Evolutionary conservation across 2,797 vertebrate species (phyloP).

Genomic region (Heliangelus exortis): DNA sequence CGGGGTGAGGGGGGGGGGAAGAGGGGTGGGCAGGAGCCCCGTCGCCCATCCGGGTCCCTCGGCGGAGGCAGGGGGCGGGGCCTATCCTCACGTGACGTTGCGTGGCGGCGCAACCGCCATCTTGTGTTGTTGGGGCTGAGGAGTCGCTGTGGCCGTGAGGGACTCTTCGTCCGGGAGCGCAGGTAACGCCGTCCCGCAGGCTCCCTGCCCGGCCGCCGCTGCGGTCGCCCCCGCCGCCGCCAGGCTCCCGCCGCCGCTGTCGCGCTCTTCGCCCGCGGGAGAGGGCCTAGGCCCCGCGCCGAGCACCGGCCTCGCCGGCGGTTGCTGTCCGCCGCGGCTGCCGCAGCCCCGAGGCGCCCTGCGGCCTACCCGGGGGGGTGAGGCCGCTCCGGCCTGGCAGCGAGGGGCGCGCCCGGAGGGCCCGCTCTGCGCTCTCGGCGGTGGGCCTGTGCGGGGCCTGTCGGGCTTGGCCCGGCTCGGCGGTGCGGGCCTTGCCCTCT

Average conservation of each 20-base stretch:
- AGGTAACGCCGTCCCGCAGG: constrained; percentile 68
- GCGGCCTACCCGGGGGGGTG: constrained; percentile 20
- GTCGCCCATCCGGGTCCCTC: constrained; percentile 12
- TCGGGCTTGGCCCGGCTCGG: background rate
- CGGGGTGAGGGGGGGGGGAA: too few species aligned
- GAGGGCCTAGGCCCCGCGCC: constrained; percentile 17
- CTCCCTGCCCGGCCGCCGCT: background rate
- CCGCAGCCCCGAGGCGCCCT: constrained; percentile 44
- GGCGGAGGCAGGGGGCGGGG: background rate
- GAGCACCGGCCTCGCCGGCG: constrained; percentile 21
- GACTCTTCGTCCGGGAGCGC: constrained; percentile 76
- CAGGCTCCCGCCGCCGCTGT: background rate
- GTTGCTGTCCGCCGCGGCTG: background rate
- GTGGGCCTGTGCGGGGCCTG: background rate
- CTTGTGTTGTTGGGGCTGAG: constrained; percentile 84
- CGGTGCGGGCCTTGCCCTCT: background rate
- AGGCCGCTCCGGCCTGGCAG: background rate
- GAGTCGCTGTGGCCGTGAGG: constrained; percentile 77
- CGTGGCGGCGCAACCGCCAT: constrained; percentile 84
- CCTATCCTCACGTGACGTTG: constrained; percentile 75
- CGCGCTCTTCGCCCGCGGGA: background rate
- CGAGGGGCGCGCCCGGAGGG: background rate
- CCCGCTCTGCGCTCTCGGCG: background rate
- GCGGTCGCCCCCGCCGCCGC: background rate
- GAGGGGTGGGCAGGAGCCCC: accelerated